A percentile compares a stretch with the other conserved stretches of the same genome.
phyloP scores from a whole-genome alignment of 2,113 vertebrate genomes.

The Pimephales promelas region DNA sequence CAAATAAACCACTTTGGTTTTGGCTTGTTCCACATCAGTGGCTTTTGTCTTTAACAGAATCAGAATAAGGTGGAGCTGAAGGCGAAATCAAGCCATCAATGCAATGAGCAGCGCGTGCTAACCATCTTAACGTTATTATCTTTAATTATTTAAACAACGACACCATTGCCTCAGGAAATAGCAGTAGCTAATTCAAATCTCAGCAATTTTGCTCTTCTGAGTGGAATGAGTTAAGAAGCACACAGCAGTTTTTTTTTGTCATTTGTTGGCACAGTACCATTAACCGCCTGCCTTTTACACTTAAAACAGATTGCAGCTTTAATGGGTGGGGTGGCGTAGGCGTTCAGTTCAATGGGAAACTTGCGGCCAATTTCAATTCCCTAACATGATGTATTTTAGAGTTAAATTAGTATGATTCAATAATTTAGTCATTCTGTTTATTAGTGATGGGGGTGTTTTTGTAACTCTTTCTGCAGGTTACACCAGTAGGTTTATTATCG shows the following conservation, averaged over 20 bases:
- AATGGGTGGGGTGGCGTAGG: too few species aligned
- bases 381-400: neutral
- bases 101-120: neutral
- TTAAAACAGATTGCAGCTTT: slow-evolving; percentile 2
- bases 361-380: neutral
- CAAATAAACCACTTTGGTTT: slow-evolving; percentile 16
- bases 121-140: slow-evolving; percentile 30
- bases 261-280: neutral
- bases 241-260: neutral
- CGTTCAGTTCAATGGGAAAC: neutral
- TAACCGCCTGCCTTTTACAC: neutral
- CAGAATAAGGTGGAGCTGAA: slow-evolving; percentile 14
- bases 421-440: neutral
- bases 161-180: slow-evolving; percentile 12
- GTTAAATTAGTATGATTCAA: neutral
- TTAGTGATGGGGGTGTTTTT: neutral
- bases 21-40: slow-evolving; percentile 14
- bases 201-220: slow-evolving; percentile 3
- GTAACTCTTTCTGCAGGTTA: neutral
- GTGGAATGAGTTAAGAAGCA: neutral
- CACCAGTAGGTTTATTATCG: neutral
- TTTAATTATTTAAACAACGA: slow-evolving; percentile 23
- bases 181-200: slow-evolving; percentile 21
- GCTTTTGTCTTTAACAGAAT: slow-evolving; percentile 21
- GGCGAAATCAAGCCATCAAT: slow-evolving; percentile 31